Base-by-base conservation (phyloP, 2,113 vertebrate species). In the Sphyrna mokarran region DNA sequence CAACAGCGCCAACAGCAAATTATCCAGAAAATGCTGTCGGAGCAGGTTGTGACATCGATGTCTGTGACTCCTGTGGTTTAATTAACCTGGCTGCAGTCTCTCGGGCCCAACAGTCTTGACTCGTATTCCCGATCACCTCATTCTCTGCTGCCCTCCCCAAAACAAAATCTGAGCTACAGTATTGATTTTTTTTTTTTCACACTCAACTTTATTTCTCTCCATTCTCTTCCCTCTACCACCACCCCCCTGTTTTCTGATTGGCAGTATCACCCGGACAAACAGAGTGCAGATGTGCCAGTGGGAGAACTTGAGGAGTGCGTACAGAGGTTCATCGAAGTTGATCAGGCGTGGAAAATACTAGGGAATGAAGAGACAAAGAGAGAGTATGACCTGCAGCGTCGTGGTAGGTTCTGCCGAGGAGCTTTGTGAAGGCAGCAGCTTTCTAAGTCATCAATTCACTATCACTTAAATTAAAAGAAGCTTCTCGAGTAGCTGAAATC, bases 251-350 rank as follows among this genome's bases (percentile, higher is more conserved):
- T 95, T 90, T 90, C 95, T 95, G 97, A 97, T 98, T 97, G 97
- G 96, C 97, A 98, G 98, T 98, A 98, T 97, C 98, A 99, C 96
- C 98, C 98, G 80, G 98, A 99, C 97, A 99, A 98, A 96, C 98
- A 98, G 97, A 97, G 96, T 96, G 96, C 97, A 96, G 98, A 98
- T 96, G 96, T 96, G 96, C 96, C 98, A 95, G 97, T 97, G 96
- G 97, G 96, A 96, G 97, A 97, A 87, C 96, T 97, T 68, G 97
- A 97, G 97, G 97, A 98, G 96, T 96, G 96, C 8, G 94, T 97
- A 96, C 98, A 97, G 97, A 98, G 97, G 97, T 99, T 99, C 98
- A 97, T 98, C 58, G 98, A 99, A 96, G 97, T 98, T 95, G 98
- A 98, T 97, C 98, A 98, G 96, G 98, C 98, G 80, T 99, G 98